Evolutionary conservation across 2,113 vertebrate species (phyloP), one percentile per base, ranked within the genome.

Genomic region (Protomyctophum bolini): DNA sequence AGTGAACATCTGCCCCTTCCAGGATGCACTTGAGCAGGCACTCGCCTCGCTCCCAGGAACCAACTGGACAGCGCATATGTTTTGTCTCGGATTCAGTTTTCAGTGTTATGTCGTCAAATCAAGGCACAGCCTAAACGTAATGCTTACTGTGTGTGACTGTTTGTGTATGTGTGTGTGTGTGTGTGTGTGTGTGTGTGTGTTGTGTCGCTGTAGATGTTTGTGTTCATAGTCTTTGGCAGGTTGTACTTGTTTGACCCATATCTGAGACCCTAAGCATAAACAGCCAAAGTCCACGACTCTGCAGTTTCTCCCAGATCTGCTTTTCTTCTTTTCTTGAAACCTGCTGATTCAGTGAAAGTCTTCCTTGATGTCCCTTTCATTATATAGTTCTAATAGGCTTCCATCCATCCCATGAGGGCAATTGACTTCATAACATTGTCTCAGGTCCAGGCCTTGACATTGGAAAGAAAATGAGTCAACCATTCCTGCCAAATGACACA

Each of bases 1-100:
- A 62, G 72, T 51, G 89, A 93, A 92, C 91, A 93, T 93, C 91
- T 93, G 91, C 90, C 91, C 87, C 79, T 85, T 76, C 84, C 67
- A 84, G 73, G 57, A 56, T 68, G 68, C 80, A 81, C 86, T 83
- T 83, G 84, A 79, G 74, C 65, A 62, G 64, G 73, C 55, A 70
- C 67, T 87, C 76, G 49, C 74, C 59, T 2, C 63, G 63, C 71
- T 81, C 66, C 11, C 14, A 68, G 52, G 63, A 68, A 68, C 79
- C 86, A 87, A 85, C 81, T 81, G 73, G 72, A 76, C 79, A 58
- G 57, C 72, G 58, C 85, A 87, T 78, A 88, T 87, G 80, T 83
- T 73, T 77, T 50, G 70, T 66, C 48, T 8, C 33, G 3, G 1
- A 2, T 70, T 72, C 14, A 54, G 64, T 72, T 88, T 86, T 87